Percentiles rank a stretch among this genome's conserved stretches.
phyloP scores from a whole-genome alignment of 2,888 invertebrate species.

The Drosophila seclusa region DNA sequence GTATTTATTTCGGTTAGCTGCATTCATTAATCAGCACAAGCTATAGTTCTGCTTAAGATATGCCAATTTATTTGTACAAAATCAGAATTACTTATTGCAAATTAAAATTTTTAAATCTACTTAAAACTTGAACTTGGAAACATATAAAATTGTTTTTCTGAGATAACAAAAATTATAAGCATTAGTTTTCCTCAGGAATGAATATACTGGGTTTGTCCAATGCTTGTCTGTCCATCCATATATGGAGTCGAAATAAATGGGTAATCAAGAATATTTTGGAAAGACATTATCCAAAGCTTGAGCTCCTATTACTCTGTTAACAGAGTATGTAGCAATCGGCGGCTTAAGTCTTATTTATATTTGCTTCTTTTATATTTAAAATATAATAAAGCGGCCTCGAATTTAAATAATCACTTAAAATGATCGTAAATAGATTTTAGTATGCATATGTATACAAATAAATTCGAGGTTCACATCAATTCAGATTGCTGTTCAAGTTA shows the following conservation, averaged over 20 bases:
- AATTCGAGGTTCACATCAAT: constrained; percentile 23
- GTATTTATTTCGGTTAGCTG: constrained; percentile 15
- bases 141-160: constrained; percentile 1
- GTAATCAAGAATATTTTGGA: neutral
- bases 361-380: neutral
- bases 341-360: neutral
- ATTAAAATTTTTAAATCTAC: neutral
- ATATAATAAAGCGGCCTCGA: neutral
- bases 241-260: neutral
- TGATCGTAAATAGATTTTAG: constrained; percentile 9
- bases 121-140: constrained; percentile 3
- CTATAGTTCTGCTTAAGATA: neutral
- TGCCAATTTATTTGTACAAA: neutral
- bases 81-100: constrained; percentile 2
- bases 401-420: constrained; percentile 16
- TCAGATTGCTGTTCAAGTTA: constrained; percentile 8
- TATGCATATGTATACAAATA: constrained; percentile 12
- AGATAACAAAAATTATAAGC: neutral
- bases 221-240: neutral
- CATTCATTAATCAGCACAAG: constrained; percentile 16
- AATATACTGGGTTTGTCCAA: neutral
- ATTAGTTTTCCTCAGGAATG: neutral
- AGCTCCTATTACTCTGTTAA: neutral
- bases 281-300: neutral
- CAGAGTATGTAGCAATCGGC: constrained; percentile 4